Base-by-base conservation (phyloP, 2,888 invertebrate genomes). In the Lutraria lutraria region DNA sequence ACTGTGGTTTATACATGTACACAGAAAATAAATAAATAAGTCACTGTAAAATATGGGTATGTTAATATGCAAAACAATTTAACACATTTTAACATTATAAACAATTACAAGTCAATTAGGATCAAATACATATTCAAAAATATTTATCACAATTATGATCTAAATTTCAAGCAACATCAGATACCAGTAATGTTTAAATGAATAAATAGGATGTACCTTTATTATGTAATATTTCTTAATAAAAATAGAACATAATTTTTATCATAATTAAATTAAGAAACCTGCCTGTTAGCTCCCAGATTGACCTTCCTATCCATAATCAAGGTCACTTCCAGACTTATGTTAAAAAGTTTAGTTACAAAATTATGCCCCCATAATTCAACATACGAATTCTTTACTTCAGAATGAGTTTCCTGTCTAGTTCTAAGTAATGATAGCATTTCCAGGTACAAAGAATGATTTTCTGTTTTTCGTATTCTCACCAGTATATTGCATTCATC, bases 401-500 rank as follows among this genome's bases (percentile, higher is more conserved):
- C 34, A 34, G 31, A 76, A 25, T 31, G 76, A 72, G 13, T 31
- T 19, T 12, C 25, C 63, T 31, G 31, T 19, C 34, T 76, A 31
- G 29, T 31, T 76, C 31, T 34, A 19, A 76, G 34, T 31, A 76
- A 6, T 76, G 34, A 76, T 76, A 34, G 31, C 13, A 76, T 19
- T 76, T 76, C 76, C 76, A 76, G 76, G 31, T 34, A 34, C 15
- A 25, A 16, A 10, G 34, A 34, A 76, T 31, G 31, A 31, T 76
- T 43, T 43, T 19, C 34, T 34, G 76, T 76, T 76, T 72, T 76
- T 76, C 31, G 19, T 76, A 34, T 76, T 76, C 76, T 76, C 31
- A 76, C 76, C 76, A 34, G 76, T 76, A 34, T 34, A 31, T 76
- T 34, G 31, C 31, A 76, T 34, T 19, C 76, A 76, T 76, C 76